phyloP scores from a whole-genome alignment of 2,888 invertebrate genomes.

The Rhagonycha lutea region DNA sequence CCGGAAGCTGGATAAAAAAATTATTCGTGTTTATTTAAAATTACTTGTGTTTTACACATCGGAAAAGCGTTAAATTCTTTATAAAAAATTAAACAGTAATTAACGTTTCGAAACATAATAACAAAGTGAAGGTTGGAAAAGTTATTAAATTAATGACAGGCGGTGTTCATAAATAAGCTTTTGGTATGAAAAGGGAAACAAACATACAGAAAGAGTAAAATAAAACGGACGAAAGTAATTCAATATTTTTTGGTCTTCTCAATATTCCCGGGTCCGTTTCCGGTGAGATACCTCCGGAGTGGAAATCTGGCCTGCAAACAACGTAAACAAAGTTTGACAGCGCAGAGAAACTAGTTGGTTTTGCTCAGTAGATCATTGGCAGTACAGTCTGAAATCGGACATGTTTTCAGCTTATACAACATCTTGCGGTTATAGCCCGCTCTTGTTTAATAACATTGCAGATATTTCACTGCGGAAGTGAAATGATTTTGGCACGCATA shows the following conservation, averaged over 20 bases:
- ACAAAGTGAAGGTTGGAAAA: conserved; percentile 18
- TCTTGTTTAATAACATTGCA: conserved; percentile 32
- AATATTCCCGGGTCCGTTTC: conserved; percentile 31
- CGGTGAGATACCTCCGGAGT: conserved; percentile 28
- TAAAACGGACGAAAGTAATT: conserved; percentile 28
- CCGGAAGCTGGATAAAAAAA: background rate
- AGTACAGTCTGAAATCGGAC: conserved; percentile 19
- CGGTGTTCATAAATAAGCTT: conserved; percentile 21
- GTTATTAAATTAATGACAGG: conserved; percentile 29
- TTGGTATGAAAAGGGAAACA: conserved; percentile 20
- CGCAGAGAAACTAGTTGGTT: conserved; percentile 29
- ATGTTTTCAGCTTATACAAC: conserved; percentile 15
- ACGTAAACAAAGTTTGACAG: conserved; percentile 39
- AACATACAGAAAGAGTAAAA: conserved; percentile 13
- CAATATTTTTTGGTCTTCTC: conserved; percentile 30
- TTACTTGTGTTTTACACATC: background rate
- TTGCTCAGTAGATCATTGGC: conserved; percentile 25
- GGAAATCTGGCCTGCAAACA: conserved; percentile 37
- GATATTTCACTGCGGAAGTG: conserved; percentile 28
- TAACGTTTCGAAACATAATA: conserved; percentile 22
- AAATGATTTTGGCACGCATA: conserved; percentile 12
- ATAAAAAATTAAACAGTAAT: conserved; percentile 20
- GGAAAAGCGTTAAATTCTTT: conserved; percentile 6
- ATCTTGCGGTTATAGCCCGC: conserved; percentile 33
- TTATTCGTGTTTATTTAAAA: background rate